Evolutionary conservation across 2,888 invertebrate species (phyloP), one percentile per base, ranked within the genome.

Genomic region (Drosophila picticornis): DNA sequence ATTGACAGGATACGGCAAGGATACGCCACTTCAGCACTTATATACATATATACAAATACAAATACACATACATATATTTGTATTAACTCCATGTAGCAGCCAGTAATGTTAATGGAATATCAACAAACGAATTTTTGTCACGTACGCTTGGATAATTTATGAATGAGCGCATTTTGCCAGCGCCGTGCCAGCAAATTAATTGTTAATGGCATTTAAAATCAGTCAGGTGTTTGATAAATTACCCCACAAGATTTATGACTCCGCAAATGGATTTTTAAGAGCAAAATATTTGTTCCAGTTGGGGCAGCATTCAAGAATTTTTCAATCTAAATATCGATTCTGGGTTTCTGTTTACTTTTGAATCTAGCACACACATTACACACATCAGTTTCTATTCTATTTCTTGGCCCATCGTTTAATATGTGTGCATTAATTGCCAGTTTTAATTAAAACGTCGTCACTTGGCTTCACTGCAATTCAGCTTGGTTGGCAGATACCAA

Each of bases 371-470:
- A 4, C 22, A 22, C 13, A 46, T 2, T 7, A 25, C 1, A 2
- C 13, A 46, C 46, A 46, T 46, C 16, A 13, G 13, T 6, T n/a
- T n/a, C 43, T 2, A 3, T 3, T 13, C 1, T 6, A 22, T 27
- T 38, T 36, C 27, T 7, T n/a, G 4, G 0, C 2, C 32, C n/a
- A 27, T 6, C 10, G 2, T 50, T 40, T 56, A 38, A 61, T 38
- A 29, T 36, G 56, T 40, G 4, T 38, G 36, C 57, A 58, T 56
- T 71, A 65, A 66, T 70, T 72, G 60, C 51, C 67, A 78, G 80
- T 84, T 84, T 87, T 89, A 84, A 84, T 89, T 84, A 84, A 84
- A 84, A 84, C 77, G 88, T 89, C 88, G 72, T 73, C 85, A 75
- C 85, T 56, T 63, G 46, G 61, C 59, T 13, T 25, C 59, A 56